These are phyloP conservation scores for Syrista parreyssii DNA, from an alignment of 2,888 invertebrate species.

Conservation along the genomic window DNA sequence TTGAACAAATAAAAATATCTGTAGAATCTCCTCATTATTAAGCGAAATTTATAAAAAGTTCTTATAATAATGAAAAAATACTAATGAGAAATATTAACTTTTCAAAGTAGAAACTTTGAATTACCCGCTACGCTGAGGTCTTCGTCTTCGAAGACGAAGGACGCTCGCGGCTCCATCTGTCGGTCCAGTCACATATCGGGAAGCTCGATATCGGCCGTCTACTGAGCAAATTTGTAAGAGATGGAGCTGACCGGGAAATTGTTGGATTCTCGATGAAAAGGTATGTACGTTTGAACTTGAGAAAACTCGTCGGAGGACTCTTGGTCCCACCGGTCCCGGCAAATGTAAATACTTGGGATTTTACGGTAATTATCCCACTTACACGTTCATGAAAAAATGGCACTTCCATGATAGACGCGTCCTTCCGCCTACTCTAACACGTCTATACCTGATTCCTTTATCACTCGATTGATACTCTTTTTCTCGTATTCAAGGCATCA, in stretches of 20 bases:
- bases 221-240: conserved; percentile 55
- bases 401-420: conserved; percentile 5
- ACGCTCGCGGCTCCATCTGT: conserved; percentile 48
- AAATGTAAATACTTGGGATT: neutral
- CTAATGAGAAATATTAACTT: neutral
- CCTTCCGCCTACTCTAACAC: conserved; percentile 5
- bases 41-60: neutral
- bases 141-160: neutral
- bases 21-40: neutral
- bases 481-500: neutral
- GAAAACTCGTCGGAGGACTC: conserved; percentile 12
- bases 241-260: conserved; percentile 55
- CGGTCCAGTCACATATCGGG: conserved; percentile 46
- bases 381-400: neutral
- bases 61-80: neutral
- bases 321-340: neutral
- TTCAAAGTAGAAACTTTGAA: neutral
- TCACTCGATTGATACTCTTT: neutral
- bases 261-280: conserved; percentile 44
- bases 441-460: neutral
- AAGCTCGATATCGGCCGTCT: conserved; percentile 49
- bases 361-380: neutral
- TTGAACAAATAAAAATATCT: neutral
- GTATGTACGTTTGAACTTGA: conserved; percentile 29
- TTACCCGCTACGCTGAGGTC: neutral